Base-by-base conservation (phyloP, 2,113 vertebrate genomes). In the Urocynchramus pylzowi region DNA sequence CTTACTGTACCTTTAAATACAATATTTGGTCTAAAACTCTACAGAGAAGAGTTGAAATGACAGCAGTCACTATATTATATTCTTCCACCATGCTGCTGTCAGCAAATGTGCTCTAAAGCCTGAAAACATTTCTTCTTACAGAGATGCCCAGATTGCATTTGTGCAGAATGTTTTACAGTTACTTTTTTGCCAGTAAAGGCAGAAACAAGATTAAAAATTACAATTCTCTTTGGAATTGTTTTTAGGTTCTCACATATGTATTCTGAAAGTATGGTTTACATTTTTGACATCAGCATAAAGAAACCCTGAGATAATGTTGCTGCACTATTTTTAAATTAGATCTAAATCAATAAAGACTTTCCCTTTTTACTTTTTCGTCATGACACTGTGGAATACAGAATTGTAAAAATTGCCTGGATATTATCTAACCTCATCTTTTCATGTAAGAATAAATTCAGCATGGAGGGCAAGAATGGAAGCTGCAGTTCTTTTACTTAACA, bases 401-500 rank as follows among this genome's bases (percentile, higher is more conserved):
- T 65, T 44, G 30, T 18, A 80, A 54, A 35, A 39, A 79, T 35
- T 84, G 41, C 57, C 80, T 95, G n/a, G 59, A 84, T 96, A 82
- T 63, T 80, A 96, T 33, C 60, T 57, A 96, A 60, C 37, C n/a
- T 96, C 65, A 82, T 91, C 14, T 77, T 92, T 94, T 68, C 30
- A 60, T 78, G 31, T 61, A 74, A 90, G 89, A 86, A 45, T 68
- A 87, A 90, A 77, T 68, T 88, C 50, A 92, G 33, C 31, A 83
- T 37, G 68, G 71, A 86, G 52, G 44, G 77, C 33, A 95, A 80
- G 52, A 70, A 60, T 69, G 79, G 87, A 96, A 96, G 73, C 45
- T 96, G 31, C 16, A 80, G 59, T 16, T 54, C 57, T 39, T 70
- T 90, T 68, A 96, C 50, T 90, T 95, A 82, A 87, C 6, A 33